Percentiles rank a stretch among this genome's conserved stretches.
Conservation (phyloP, 2,797 vertebrate species). For the Nannoperca australis region DNA sequence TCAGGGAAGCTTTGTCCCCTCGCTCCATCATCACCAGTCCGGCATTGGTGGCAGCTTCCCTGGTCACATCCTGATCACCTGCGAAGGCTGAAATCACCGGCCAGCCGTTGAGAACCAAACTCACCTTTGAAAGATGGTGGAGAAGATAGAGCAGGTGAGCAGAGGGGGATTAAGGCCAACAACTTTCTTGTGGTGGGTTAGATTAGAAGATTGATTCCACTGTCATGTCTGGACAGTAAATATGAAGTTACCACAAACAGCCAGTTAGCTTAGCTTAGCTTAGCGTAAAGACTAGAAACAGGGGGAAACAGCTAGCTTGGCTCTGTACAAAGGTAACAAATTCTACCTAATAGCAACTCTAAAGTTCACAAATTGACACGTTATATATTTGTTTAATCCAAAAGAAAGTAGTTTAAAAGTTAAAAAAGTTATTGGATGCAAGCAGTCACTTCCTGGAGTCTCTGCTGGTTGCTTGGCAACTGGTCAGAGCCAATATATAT, state of each 20-base stretch:
- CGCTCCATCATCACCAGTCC: constrained; percentile 89
- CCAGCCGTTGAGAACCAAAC: constrained; percentile 89
- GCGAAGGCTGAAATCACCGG: constrained; percentile 92
- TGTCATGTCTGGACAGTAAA: background rate
- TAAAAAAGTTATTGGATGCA: background rate
- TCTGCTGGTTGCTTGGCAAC: too few relatives aligned
- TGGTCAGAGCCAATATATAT: too few relatives aligned
- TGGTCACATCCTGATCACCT: constrained; percentile 90
- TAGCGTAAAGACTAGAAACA: background rate
- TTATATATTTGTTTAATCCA: background rate
- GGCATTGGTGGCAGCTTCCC: constrained; percentile 90
- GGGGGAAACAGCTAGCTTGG: background rate
- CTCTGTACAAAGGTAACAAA: background rate
- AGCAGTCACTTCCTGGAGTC: too few relatives aligned
- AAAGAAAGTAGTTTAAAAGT: background rate
- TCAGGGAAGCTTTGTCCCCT: constrained; percentile 90
- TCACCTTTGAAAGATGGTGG: constrained; percentile 81
- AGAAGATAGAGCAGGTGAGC: background rate
- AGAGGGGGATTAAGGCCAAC: background rate
- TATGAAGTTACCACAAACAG: background rate
- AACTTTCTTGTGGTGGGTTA: background rate
- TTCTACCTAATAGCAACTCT: background rate
- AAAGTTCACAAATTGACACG: background rate
- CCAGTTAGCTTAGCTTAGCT: background rate
- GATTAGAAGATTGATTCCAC: background rate